Base-by-base conservation (phyloP, 2,113 vertebrate species). In the Cacatua alba region DNA sequence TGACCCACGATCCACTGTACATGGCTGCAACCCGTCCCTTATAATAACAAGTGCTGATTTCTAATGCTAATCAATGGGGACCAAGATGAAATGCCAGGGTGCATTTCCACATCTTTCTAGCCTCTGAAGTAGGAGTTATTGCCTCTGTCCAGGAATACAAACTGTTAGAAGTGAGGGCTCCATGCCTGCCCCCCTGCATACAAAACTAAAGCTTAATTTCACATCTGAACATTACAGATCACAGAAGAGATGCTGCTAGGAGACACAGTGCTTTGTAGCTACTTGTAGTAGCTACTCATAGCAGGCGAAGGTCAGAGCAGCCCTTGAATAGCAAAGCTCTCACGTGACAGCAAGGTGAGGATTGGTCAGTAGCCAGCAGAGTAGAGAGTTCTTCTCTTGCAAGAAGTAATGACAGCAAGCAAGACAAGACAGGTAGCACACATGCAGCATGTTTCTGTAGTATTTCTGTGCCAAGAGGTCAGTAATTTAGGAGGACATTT, bases 261-360 rank as follows among this genome's bases (percentile, higher is more conserved):
- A 19, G 41, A 39, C 6, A 1, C 6, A 2, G 62, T 8, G 41
- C 46, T 60, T 53, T 41, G 68, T 35, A 59, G 57, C 57, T 59
- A 35, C 57, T 59, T 59, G 33, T 59, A 59, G 29, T 4, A 46
- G 53, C 52, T 46, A 15, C 48, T 35, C 2, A 8, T 5, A 14
- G 53, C 48, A 31, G 35, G 17, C 44, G 9, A 9, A 13, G 44
- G 33, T 39, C 28, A 17, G 64, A 77, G 84, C 64, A 65, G 77
- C 43, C 55, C 57, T 20, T 21, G 37, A 29, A 2, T 14, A 51
- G 18, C 18, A 51, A 12, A 41, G 64, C 31, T 65, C 28, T 26
- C 1, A 5, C 2, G 3, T 6, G n/a, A 6, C 2, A 11, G 55
- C 48, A 55, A 55, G 55, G 15, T 13, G 20, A 24, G 35, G n/a